phyloP scores from a whole-genome alignment of 2,797 vertebrate genomes.

The Danio jaintianensis region DNA sequence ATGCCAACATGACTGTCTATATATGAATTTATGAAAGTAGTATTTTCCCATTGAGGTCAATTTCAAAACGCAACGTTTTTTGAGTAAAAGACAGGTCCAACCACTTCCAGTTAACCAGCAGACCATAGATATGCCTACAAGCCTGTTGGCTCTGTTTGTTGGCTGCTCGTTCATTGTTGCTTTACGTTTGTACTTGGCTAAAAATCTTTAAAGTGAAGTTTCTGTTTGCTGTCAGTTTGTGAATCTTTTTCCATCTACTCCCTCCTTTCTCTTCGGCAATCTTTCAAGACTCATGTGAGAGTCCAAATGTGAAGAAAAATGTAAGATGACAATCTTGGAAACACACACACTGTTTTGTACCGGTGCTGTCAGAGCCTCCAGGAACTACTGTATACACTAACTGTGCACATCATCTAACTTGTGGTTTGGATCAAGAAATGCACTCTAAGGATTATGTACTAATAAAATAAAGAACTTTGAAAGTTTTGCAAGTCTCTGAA shows the following conservation, averaged over 20 bases:
- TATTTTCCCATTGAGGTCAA: neutral
- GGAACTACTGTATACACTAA: neutral
- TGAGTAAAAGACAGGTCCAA: neutral
- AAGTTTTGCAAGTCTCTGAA: neutral
- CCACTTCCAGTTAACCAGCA: neutral
- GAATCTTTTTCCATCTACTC: neutral
- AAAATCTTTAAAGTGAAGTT: neutral
- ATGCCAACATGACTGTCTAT: neutral
- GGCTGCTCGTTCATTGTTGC: neutral
- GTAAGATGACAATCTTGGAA: neutral
- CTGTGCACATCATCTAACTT: neutral
- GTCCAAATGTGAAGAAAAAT: neutral
- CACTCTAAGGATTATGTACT: neutral
- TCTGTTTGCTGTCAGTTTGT: neutral
- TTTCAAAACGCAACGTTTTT: neutral
- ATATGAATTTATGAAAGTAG: neutral
- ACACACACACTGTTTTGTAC: neutral
- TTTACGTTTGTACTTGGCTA: constrained; percentile 4
- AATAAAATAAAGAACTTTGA: neutral
- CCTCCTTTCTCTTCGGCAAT: neutral
- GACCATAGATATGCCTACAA: neutral
- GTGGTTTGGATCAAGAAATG: constrained; percentile 1
- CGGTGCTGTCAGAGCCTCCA: neutral
- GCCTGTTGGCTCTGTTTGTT: neutral
- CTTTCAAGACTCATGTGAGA: neutral